Percentiles rank a stretch among this genome's conserved stretches.
Conservation (phyloP, 2,888 invertebrate genomes). For the Quadriops clusia region DNA sequence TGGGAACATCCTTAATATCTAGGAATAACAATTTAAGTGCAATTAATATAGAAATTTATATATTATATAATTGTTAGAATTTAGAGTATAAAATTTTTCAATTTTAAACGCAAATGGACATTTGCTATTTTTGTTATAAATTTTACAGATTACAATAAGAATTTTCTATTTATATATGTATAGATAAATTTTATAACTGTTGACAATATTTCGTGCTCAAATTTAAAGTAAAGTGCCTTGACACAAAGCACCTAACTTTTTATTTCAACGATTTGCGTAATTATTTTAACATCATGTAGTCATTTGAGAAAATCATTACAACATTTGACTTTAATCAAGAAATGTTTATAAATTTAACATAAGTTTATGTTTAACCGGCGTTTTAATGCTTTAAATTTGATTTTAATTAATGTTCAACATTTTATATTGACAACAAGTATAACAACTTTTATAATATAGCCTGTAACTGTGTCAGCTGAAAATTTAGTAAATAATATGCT, state of each 20-base stretch:
- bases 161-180: conserved; percentile 9
- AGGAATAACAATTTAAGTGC: conserved; percentile 33
- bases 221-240: no score
- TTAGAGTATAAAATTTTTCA: conserved; percentile 12
- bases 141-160: conserved; percentile 10
- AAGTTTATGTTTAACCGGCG: no score
- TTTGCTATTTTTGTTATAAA: conserved; percentile 12
- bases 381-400: no score
- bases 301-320: no score
- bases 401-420: no score
- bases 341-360: no score
- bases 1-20: conserved; percentile 19
- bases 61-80: conserved; percentile 20
- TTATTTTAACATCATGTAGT: no score
- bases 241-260: no score
- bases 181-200: no score
- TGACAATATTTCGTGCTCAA: no score
- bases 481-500: background rate
- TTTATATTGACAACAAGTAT: background rate
- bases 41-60: conserved; percentile 36
- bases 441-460: background rate
- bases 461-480: background rate
- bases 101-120: conserved; percentile 9
- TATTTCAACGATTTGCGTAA: no score
- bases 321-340: no score